Conservation (phyloP, 2,113 vertebrate species). For the Ceyx cyanopectus region DNA sequence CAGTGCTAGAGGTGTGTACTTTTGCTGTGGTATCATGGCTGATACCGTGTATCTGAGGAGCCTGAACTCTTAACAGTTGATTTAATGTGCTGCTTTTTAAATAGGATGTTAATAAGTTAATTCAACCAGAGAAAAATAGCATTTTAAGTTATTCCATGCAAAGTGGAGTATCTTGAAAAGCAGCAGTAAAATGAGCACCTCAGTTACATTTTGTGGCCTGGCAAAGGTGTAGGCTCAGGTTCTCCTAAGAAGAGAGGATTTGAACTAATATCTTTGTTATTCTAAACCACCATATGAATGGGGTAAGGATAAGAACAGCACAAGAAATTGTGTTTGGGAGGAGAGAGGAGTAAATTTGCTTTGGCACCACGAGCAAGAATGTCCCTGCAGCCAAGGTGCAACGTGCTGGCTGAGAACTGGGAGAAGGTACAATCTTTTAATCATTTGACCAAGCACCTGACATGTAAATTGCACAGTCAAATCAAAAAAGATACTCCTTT, state of each 20-base stretch:
- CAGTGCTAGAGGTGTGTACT: background rate
- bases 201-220: background rate
- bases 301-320: background rate
- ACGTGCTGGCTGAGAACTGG: background rate
- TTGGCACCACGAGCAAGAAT: background rate
- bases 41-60: background rate
- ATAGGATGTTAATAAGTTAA: background rate
- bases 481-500: background rate
- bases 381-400: background rate
- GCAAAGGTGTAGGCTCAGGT: background rate
- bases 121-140: background rate
- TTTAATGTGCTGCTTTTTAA: background rate
- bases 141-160: background rate
- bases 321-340: background rate
- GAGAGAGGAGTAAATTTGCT: background rate
- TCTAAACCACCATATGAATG: background rate
- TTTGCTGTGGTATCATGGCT: rapidly evolving
- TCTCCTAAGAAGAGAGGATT: background rate
- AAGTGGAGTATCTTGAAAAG: background rate
- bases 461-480: background rate
- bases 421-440: background rate
- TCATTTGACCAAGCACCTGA: background rate
- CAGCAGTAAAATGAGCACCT: background rate
- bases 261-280: background rate
- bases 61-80: background rate